Percentiles rank a stretch among this genome's conserved stretches.
These are phyloP conservation scores for Tamias sibiricus DNA, from an alignment of 2,113 vertebrate species.

Conservation along the genomic window DNA sequence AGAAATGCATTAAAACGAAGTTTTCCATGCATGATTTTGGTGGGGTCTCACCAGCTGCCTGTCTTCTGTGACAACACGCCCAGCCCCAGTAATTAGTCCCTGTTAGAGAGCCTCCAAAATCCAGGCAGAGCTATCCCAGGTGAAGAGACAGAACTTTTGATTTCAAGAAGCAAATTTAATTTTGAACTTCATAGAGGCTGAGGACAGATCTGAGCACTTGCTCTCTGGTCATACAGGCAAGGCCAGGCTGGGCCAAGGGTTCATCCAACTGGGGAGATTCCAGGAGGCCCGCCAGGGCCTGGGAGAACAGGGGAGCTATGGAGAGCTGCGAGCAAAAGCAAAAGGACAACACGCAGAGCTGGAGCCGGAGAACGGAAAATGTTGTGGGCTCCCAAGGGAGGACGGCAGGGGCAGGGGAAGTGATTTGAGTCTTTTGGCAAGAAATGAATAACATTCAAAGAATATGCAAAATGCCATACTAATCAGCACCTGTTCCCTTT, in stretches of 20 bases:
- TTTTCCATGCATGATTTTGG: neutral
- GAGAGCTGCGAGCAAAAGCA: neutral
- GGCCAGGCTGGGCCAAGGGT: neutral
- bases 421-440: constrained; percentile 44
- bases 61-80: neutral
- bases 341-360: neutral
- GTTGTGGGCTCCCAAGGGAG: neutral
- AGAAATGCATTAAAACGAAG: neutral
- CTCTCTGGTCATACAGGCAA: neutral
- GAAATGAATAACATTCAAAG: constrained; percentile 71
- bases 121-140: neutral
- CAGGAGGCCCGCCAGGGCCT: neutral
- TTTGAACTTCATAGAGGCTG: neutral
- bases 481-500: constrained; percentile 72
- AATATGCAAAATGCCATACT: constrained; percentile 58
- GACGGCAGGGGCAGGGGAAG: neutral
- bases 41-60: neutral
- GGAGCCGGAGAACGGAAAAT: neutral
- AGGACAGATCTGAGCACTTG: neutral
- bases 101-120: neutral
- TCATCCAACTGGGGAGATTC: neutral
- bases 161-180: neutral
- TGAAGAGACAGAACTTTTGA: neutral
- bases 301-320: neutral
- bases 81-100: neutral